Evolutionary conservation across 2,113 vertebrate genomes (phyloP).

Genomic region (Ahaetulla prasina): DNA sequence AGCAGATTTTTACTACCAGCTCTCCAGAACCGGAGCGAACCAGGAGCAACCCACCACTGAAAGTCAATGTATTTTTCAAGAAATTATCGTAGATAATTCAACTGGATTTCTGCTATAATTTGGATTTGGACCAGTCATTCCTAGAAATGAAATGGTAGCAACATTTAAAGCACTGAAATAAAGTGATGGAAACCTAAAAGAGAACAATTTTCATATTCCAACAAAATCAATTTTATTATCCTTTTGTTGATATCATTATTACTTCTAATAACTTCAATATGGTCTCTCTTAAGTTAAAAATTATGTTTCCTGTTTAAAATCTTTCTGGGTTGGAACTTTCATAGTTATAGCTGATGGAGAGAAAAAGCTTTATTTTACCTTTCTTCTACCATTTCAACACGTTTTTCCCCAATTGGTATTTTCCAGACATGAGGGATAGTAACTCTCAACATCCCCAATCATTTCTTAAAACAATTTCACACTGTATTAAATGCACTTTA

Average conservation of each 20-base stretch:
- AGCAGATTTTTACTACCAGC: too few species aligned
- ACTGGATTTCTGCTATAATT: not conserved
- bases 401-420: not conserved
- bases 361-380: not conserved
- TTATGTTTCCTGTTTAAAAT: not conserved
- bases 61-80: not conserved
- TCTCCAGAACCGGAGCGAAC: too few species aligned
- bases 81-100: not conserved
- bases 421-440: not conserved
- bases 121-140: not conserved
- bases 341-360: not conserved
- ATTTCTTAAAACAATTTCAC: not conserved
- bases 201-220: not conserved
- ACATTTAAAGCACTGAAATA: not conserved
- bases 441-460: not conserved
- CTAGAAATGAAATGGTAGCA: not conserved
- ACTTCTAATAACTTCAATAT: not conserved
- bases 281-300: not conserved
- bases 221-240: not conserved
- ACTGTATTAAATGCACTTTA: not conserved
- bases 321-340: not conserved
- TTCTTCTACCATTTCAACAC: not conserved
- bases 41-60: too few species aligned
- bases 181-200: slow-evolving; percentile 11
- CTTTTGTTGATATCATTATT: not conserved